A percentile compares a stretch with the other conserved stretches of the same genome.
phyloP scores from a whole-genome alignment of 2,113 vertebrate species.

The Callospermophilus lateralis region DNA sequence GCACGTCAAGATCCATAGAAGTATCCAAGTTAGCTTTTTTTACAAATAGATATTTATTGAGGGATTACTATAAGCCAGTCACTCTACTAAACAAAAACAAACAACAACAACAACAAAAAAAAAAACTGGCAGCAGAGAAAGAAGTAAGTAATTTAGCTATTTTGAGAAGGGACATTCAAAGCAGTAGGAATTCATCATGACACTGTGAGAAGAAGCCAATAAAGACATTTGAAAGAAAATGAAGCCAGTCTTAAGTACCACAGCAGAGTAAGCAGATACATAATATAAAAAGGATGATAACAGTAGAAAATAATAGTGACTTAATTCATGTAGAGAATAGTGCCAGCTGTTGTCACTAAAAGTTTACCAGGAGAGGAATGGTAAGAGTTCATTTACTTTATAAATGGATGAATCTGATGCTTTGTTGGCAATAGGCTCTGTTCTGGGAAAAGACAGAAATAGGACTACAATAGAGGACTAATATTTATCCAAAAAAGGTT shows the following conservation, averaged over 20 bases:
- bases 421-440: neutral
- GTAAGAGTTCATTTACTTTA: neutral
- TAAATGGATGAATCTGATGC: neutral
- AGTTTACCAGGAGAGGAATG: neutral
- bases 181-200: neutral
- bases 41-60: neutral
- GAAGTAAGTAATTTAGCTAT: neutral
- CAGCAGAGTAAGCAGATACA: fast-evolving
- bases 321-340: neutral
- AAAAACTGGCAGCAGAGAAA: neutral
- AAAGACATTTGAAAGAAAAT: neutral
- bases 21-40: neutral
- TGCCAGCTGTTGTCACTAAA: fast-evolving
- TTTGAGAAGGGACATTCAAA: neutral
- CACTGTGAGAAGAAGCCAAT: neutral
- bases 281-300: too few species aligned
- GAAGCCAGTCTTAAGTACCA: neutral
- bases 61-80: fast-evolving
- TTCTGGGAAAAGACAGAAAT: neutral
- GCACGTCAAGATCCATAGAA: neutral
- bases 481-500: neutral
- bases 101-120: too few species aligned
- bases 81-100: neutral
- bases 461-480: neutral
- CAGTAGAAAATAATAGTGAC: too few species aligned